Evolutionary conservation across 2,888 invertebrate genomes (phyloP).

Genomic region (Temnothorax rugatulus): DNA sequence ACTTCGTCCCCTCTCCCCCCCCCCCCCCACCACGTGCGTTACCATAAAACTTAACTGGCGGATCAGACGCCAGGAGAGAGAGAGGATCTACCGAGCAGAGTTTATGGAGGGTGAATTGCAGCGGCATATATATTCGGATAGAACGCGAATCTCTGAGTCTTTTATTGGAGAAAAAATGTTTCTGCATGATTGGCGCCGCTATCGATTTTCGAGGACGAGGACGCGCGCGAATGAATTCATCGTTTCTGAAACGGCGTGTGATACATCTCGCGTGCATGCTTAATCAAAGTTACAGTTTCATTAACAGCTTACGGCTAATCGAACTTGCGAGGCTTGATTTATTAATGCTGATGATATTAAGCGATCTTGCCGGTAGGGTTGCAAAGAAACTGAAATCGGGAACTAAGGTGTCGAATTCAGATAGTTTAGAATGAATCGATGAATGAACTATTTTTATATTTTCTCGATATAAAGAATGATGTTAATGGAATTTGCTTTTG

Average conservation of each 20-base stretch:
- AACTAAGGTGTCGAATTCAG: not conserved
- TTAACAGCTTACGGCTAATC: constrained; percentile 28
- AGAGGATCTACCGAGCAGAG: constrained; percentile 37
- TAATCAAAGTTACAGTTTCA: constrained; percentile 40
- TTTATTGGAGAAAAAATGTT: constrained; percentile 14
- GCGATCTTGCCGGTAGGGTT: not conserved
- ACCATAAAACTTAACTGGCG: constrained; percentile 73
- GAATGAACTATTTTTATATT: not conserved
- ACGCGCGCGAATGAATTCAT: constrained; percentile 20
- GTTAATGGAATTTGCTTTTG: not conserved
- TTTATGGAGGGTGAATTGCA: constrained; percentile 53
- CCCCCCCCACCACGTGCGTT: constrained; percentile 22
- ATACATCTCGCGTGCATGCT: not conserved
- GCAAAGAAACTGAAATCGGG: not conserved
- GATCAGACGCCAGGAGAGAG: constrained; percentile 54
- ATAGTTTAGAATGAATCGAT: not conserved
- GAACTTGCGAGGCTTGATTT: constrained; percentile 10
- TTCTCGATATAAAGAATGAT: not conserved
- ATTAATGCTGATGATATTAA: constrained; percentile 38
- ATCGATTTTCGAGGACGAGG: constrained; percentile 8
- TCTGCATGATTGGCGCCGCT: not conserved
- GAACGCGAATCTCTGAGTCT: constrained; percentile 35
- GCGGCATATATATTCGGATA: not conserved
- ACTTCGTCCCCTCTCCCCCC: not conserved
- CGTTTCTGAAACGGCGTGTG: constrained; percentile 17